Evolutionary conservation across 2,888 invertebrate species (phyloP).

Genomic region (Cyclophora albipunctata): DNA sequence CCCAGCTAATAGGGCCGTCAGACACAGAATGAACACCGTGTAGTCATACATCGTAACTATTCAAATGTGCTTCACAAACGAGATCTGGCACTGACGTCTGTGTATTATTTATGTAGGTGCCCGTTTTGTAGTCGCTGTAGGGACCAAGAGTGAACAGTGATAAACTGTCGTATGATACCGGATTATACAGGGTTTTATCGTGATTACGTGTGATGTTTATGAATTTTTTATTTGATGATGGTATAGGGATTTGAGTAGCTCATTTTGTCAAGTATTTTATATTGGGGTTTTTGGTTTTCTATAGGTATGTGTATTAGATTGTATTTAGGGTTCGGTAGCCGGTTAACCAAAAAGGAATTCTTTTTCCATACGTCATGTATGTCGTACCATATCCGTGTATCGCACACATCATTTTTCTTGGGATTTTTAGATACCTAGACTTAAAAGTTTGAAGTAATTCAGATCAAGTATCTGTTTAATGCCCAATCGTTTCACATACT

Average conservation of each 20-base stretch:
- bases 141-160: constrained; percentile 24
- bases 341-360: too few relatives aligned
- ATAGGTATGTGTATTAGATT: too few relatives aligned
- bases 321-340: too few relatives aligned
- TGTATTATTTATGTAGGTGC: constrained; percentile 22
- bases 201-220: neutral
- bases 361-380: too few relatives aligned
- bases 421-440: too few relatives aligned
- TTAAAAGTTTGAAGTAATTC: too few relatives aligned
- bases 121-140: constrained; percentile 32
- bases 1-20: constrained; percentile 20
- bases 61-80: constrained; percentile 2
- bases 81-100: constrained; percentile 1
- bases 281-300: too few relatives aligned
- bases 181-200: neutral
- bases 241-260: neutral
- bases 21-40: constrained; percentile 17
- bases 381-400: too few relatives aligned
- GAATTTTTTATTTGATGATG: neutral
- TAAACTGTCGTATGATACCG: neutral
- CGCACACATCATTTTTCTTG: too few relatives aligned
- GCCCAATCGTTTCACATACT: too few relatives aligned
- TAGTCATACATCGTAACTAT: constrained; percentile 3
- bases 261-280: too few relatives aligned
- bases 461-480: too few relatives aligned